phyloP scores from a whole-genome alignment of 1,140 invertebrate genomes.

The Bombus superbus region DNA sequence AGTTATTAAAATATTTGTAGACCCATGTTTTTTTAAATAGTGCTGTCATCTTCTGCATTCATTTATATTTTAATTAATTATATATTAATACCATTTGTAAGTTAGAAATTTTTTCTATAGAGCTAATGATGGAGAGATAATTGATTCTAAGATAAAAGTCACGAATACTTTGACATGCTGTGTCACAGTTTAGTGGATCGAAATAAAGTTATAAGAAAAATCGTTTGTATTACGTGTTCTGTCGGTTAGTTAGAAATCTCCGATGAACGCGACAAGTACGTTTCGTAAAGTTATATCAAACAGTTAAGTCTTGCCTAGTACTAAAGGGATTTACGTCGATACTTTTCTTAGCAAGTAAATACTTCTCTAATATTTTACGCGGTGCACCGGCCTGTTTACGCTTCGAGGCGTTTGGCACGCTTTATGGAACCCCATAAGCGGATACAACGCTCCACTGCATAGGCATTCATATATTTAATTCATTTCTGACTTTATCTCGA shows the following conservation, averaged over 20 bases:
- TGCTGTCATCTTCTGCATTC: neutral
- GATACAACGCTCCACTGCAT: constrained; percentile 62
- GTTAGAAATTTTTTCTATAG: too few relatives aligned
- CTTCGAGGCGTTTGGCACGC: constrained; percentile 50
- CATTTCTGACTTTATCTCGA: constrained; percentile 54
- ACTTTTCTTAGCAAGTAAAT: neutral
- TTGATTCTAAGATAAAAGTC: neutral
- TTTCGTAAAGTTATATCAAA: constrained; percentile 15
- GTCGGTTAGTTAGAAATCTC: constrained; percentile 1
- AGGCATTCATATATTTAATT: constrained; percentile 61
- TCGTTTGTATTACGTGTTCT: constrained; percentile 25
- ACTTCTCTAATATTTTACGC: constrained; percentile 40
- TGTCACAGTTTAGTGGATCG: neutral
- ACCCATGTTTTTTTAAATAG: neutral
- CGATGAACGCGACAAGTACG: constrained; percentile 6
- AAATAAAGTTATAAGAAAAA: constrained; percentile 26
- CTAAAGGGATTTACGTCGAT: constrained; percentile 5
- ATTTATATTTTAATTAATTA: neutral
- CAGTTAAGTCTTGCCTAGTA: neutral
- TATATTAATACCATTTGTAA: too few relatives aligned
- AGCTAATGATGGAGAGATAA: too few relatives aligned
- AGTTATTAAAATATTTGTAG: neutral
- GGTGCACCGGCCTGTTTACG: constrained; percentile 47
- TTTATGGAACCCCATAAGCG: constrained; percentile 57
- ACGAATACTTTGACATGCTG: neutral